Percentiles rank a stretch among this genome's conserved stretches.
These are phyloP conservation scores for Drosophila anomalata DNA, from an alignment of 2,888 invertebrate species.

Conservation along the genomic window DNA sequence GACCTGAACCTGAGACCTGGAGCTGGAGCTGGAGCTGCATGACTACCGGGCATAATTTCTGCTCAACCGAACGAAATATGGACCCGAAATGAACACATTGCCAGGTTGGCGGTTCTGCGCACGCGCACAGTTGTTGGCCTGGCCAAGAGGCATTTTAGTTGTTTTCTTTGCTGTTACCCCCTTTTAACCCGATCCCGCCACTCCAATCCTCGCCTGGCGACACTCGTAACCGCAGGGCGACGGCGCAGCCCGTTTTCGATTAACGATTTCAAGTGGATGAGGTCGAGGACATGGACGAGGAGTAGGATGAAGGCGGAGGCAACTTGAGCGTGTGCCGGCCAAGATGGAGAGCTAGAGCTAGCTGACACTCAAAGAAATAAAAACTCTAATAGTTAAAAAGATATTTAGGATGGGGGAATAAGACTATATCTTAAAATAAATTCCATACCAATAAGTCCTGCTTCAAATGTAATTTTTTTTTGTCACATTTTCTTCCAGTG, in stretches of 20 bases:
- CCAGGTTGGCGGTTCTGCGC: conserved; percentile 56
- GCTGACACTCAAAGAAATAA: conserved; percentile 13
- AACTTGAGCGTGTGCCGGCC: conserved; percentile 72
- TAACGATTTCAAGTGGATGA: conserved; percentile 45
- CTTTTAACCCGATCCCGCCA: background rate
- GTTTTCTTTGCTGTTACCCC: conserved; percentile 7
- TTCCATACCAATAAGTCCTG: too few species aligned
- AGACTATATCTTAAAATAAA: too few species aligned
- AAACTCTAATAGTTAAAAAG: too few species aligned
- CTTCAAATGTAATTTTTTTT: background rate
- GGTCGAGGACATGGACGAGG: conserved; percentile 32
- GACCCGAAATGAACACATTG: conserved; percentile 74
- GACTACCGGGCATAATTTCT: conserved; percentile 82
- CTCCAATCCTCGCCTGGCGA: conserved; percentile 49
- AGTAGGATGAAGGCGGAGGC: conserved; percentile 39
- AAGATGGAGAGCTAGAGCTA: conserved; percentile 49
- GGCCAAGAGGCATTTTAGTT: conserved; percentile 41
- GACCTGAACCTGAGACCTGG: background rate
- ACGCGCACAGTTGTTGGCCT: conserved; percentile 66
- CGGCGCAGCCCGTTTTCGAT: conserved; percentile 71
- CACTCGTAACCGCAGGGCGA: conserved; percentile 82
- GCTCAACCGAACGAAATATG: conserved; percentile 54
- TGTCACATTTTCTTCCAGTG: conserved; percentile 1
- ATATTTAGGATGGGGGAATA: too few species aligned
- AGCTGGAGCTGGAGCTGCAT: conserved; percentile 52